Conservation (phyloP, 2,797 vertebrate genomes). For the Microcaecilia unicolor region DNA sequence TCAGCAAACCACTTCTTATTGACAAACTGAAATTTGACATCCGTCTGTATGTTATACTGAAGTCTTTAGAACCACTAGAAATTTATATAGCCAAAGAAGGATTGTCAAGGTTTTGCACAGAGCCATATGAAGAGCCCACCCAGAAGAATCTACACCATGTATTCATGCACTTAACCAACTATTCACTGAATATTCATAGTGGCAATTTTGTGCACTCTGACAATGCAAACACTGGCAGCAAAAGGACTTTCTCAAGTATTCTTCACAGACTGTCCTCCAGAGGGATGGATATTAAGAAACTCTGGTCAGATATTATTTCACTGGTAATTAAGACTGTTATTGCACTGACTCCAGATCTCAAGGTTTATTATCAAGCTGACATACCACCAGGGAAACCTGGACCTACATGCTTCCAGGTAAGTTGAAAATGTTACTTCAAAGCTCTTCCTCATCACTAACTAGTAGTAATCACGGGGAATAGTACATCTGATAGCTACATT, state of each 20-base stretch:
- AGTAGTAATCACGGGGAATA: no score
- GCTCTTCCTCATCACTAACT: no score
- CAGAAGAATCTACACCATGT: conserved; percentile 85
- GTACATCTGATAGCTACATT: no score
- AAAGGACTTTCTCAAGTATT: conserved; percentile 89
- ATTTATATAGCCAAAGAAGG: conserved; percentile 96
- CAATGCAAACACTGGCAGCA: conserved; percentile 85
- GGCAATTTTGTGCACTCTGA: conserved; percentile 90
- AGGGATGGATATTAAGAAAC: conserved; percentile 84
- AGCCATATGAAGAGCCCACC: conserved; percentile 88
- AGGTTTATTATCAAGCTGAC: conserved; percentile 85
- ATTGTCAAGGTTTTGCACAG: conserved; percentile 91
- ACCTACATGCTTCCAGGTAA: conserved; percentile 93
- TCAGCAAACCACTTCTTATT: conserved; percentile 84
- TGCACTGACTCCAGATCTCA: conserved; percentile 85
- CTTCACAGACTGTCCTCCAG: conserved; percentile 76
- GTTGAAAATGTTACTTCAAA: no score
- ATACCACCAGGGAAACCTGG: conserved; percentile 86
- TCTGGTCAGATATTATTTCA: conserved; percentile 94
- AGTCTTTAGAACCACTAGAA: conserved; percentile 86
- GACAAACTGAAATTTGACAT: conserved; percentile 97
- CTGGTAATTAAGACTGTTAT: conserved; percentile 93
- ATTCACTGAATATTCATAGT: conserved; percentile 90
- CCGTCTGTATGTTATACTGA: conserved; percentile 88
- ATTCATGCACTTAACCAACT: conserved; percentile 97